These are phyloP conservation scores for Salmo trutta DNA, from an alignment of 2,797 vertebrate genomes.

Conservation along the genomic window DNA sequence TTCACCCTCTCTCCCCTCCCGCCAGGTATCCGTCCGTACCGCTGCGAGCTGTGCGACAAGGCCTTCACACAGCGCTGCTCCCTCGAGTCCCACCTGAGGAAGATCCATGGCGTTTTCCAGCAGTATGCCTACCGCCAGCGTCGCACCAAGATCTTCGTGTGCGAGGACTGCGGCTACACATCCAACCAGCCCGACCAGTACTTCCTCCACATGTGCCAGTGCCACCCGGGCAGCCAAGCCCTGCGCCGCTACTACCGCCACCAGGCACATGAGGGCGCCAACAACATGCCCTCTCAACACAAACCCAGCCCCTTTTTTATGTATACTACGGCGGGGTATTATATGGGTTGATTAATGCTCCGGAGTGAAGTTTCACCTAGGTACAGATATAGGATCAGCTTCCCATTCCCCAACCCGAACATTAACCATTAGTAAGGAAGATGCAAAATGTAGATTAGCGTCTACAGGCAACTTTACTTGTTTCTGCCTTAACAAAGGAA, in stretches of 20 bases:
- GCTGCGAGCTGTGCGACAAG: constrained; percentile 84
- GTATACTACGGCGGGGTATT: constrained; percentile 68
- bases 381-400: no score
- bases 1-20: not conserved
- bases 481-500: no score
- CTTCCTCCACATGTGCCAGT: constrained; percentile 77
- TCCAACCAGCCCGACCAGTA: constrained; percentile 79
- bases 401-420: no score
- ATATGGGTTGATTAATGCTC: constrained; percentile 38
- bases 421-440: no score
- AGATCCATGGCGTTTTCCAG: constrained; percentile 85
- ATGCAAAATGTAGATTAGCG: no score
- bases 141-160: constrained; percentile 90
- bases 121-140: constrained; percentile 88
- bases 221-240: constrained; percentile 72
- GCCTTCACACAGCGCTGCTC: constrained; percentile 93
- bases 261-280: constrained; percentile 63
- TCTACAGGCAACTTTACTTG: no score
- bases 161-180: constrained; percentile 89
- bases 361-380: no score
- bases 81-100: constrained; percentile 87
- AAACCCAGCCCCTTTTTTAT: constrained; percentile 70
- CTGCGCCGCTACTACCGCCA: constrained; percentile 75
- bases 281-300: constrained; percentile 44
- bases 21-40: constrained; percentile 85